A percentile compares a stretch with the other conserved stretches of the same genome.
Conservation (phyloP, 2,888 invertebrate species). For the Cephus rjabovi region DNA sequence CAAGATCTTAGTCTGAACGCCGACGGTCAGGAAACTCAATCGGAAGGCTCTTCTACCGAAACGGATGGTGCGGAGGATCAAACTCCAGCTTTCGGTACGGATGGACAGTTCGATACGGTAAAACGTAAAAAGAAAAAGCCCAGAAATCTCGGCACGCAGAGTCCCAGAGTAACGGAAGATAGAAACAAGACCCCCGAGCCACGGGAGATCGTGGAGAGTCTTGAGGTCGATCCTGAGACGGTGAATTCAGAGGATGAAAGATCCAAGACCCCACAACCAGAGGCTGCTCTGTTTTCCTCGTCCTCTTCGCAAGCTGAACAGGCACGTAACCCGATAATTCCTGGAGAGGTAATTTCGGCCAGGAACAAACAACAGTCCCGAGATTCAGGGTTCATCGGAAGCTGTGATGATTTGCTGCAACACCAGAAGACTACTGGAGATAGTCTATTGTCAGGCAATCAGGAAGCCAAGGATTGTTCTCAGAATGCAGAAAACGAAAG, state of each 20-base stretch:
- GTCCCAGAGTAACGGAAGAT: constrained; percentile 69
- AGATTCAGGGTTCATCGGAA: constrained; percentile 90
- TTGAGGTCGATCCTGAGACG: constrained; percentile 68
- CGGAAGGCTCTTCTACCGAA: constrained; percentile 75
- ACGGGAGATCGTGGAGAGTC: constrained; percentile 70
- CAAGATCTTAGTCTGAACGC: constrained; percentile 57
- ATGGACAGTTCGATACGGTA: constrained; percentile 83
- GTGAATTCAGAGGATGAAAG: constrained; percentile 71
- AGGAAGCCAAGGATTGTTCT: constrained; percentile 29
- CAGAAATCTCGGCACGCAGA: constrained; percentile 62
- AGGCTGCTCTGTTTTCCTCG: constrained; percentile 46
- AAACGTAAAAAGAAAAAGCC: constrained; percentile 86
- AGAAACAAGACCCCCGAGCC: constrained; percentile 75
- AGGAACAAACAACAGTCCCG: constrained; percentile 85
- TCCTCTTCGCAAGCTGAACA: constrained; percentile 38
- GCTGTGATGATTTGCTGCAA: constrained; percentile 85
- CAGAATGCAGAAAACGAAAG: constrained; percentile 17
- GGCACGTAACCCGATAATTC: constrained; percentile 35
- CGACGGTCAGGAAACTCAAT: constrained; percentile 60
- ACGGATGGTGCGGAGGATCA: constrained; percentile 78
- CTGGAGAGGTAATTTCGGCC: constrained; percentile 49
- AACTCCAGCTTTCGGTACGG: constrained; percentile 73
- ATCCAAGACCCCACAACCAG: constrained; percentile 77
- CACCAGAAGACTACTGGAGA: constrained; percentile 67
- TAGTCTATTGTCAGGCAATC: constrained; percentile 23